Evolutionary conservation across 2,888 invertebrate species (phyloP), one percentile per base, ranked within the genome.

Genomic region (Protodeltote pygarga): DNA sequence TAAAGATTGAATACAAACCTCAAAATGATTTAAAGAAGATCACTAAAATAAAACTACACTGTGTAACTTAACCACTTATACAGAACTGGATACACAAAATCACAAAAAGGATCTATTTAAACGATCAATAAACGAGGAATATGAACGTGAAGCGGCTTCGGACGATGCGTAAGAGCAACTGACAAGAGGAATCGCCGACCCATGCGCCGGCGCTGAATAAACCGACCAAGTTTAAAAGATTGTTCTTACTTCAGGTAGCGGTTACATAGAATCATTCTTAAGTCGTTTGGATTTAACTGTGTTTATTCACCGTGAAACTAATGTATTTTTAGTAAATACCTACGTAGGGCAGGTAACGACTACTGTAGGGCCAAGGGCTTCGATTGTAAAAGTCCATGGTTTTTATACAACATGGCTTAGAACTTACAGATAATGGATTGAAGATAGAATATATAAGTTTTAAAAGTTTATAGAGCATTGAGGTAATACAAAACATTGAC

Each of bases 241-340:
- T 8, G 17, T 8, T 10, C 11, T 54, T 34, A 16, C 28, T 60
- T 38, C 2, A 21, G 25, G 8, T 34, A 9, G 9, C 15, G 9
- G 10, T 15, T 13, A 13, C 11, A 8, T 5, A 10, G 9, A 4
- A 10, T 17, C 16, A 16, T 15, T 64, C 66, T 68, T 28, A 41
- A 77, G 52, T 55, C 44, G 47, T 64, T 37, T 14, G 74, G 58
- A 3, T 79, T 47, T 34, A 41, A 41, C 55, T 59, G 65, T 89
- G 87, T 90, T 89, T 90, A 87, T 89, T 81, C 87, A 83, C 80
- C 84, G 83, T 87, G 81, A 79, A 84, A 78, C 78, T 74, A 76
- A 81, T 81, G 85, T 91, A 90, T 89, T 91, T 91, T 87, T 90
- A 89, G 89, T 85, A 79, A 83, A 84, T 83, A 83, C 75, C 75